phyloP scores from a whole-genome alignment of 37 sponge, comb jelly and placozoan genomes.

The Petrosia ficiformis region DNA sequence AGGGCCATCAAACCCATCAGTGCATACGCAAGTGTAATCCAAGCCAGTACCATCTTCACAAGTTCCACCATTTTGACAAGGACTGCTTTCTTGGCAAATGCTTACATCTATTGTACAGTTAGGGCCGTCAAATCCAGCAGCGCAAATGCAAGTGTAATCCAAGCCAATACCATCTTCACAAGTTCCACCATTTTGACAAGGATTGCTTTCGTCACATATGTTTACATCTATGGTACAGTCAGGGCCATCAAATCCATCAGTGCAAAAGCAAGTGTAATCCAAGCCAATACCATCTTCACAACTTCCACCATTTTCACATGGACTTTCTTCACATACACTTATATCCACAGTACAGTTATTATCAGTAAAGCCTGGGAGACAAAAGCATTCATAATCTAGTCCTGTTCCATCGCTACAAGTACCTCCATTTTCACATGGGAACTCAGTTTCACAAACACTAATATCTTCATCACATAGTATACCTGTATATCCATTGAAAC shows the following conservation, averaged over 20 bases:
- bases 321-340: background rate
- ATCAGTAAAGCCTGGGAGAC: conserved; percentile 5
- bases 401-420: conserved; percentile 16
- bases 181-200: conserved; percentile 52
- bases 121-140: conserved; percentile 42
- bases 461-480: conserved; percentile 6
- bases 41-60: conserved; percentile 41
- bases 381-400: conserved; percentile 5
- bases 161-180: conserved; percentile 44
- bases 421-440: conserved; percentile 24
- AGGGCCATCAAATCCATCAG: conserved; percentile 18
- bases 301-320: conserved; percentile 48
- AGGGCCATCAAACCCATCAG: conserved; percentile 28
- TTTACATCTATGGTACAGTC: conserved; percentile 30
- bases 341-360: conserved; percentile 20
- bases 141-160: conserved; percentile 45
- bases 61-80: conserved; percentile 51
- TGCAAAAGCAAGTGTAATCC: background rate
- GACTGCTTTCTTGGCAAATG: conserved; percentile 8
- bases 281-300: conserved; percentile 55
- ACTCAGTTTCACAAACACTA: conserved; percentile 7
- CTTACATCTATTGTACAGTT: conserved; percentile 29
- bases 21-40: conserved; percentile 45
- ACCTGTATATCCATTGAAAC: conserved; percentile 25
- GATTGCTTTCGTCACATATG: conserved; percentile 3